Base-by-base conservation (phyloP, 2,888 invertebrate genomes). In the Protonemura montana region DNA sequence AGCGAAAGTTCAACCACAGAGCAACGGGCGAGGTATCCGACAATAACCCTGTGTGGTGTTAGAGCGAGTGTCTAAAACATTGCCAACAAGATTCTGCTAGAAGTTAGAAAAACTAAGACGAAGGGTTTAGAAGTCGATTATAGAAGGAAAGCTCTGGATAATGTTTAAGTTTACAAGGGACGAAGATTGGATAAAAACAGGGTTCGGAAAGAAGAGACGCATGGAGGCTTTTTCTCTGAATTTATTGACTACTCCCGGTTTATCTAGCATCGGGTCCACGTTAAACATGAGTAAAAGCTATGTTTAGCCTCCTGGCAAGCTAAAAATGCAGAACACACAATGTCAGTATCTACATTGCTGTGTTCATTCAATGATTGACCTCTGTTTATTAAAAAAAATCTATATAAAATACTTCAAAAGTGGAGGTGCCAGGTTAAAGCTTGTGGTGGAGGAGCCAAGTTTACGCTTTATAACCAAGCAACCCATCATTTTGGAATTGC, bases 41-140 rank as follows among this genome's bases (percentile, higher is more conserved):
- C 28, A 59, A 59, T 59, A 59, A 16, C 21, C 59, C 21, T 2
- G 78, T 25, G 26, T 78, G 78, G n/a, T n/a, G n/a, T n/a, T n/a
- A n/a, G 78, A 78, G 28, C 28, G 10, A 78, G 28, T 78, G 28
- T 78, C 28, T 78, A 78, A 28, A 27, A 41, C 16, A 82, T 41
- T 26, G 41, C 82, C 42, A 82, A 26, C 82, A 26, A 82, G 41
- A 26, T 41, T 26, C 41, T 7, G 25, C 30, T 13, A 35, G 29
- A 82, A 78, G 29, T 28, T 59, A 59, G 16, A 78, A 83, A 83
- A 84, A 76, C 84, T 84, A 76, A 76, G 28, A 84, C 78, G 29
- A 76, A 76, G 84, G 84, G 26, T 76, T 84, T 84, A 84, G 27
- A 84, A 84, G 59, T 84, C 84, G 84, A 84, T 84, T 76, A 76